phyloP scores from a whole-genome alignment of 1,140 invertebrate genomes.

The Paracyclopina nana region DNA sequence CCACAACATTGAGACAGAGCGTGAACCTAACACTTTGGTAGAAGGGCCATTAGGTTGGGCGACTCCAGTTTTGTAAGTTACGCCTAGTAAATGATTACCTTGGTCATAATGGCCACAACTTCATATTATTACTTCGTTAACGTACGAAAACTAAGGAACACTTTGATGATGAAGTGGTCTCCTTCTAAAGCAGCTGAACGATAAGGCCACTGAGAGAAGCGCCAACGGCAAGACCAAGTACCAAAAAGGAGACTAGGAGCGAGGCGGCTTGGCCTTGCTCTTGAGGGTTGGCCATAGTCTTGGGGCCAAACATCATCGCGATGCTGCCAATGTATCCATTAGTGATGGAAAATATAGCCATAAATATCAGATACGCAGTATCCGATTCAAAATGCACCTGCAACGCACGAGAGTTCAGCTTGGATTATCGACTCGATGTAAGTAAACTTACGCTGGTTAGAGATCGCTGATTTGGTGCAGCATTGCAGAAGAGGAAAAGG shows the following conservation, averaged over 20 bases:
- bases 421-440: background rate
- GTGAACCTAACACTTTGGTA: no score
- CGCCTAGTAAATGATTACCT: no score
- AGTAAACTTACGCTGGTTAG: slow-evolving; percentile 5
- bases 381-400: background rate
- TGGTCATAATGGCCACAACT: no score
- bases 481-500: slow-evolving; percentile 15
- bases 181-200: no score
- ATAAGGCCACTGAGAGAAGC: no score
- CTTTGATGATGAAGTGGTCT: no score
- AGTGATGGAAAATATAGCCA: background rate
- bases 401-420: background rate
- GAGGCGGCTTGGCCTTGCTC: background rate
- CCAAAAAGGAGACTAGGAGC: background rate
- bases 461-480: background rate
- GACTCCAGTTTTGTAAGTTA: no score
- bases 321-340: slow-evolving; percentile 2
- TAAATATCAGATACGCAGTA: background rate
- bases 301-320: background rate
- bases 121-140: no score
- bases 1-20: no score
- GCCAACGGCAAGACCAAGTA: background rate
- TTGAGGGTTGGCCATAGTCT: background rate
- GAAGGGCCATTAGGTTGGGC: no score
- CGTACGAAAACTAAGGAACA: no score